These are phyloP conservation scores for Parasteatoda lunata DNA, from an alignment of 2,888 invertebrate species.

Conservation along the genomic window DNA sequence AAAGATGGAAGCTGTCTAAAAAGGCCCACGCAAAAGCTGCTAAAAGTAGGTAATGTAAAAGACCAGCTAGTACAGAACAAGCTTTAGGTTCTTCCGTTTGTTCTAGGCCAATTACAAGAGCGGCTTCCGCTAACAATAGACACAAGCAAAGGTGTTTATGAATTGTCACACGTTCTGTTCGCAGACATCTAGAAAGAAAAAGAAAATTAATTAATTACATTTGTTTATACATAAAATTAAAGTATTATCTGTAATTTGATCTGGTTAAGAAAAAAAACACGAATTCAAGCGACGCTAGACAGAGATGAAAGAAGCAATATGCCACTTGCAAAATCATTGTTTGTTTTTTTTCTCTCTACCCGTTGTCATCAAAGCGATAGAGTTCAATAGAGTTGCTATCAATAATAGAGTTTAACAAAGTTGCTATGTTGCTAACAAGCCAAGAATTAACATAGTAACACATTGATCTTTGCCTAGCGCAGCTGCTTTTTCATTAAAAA, in stretches of 20 bases:
- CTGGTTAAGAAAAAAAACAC: too few species aligned
- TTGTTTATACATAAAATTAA: too few species aligned
- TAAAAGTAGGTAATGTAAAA: conserved; percentile 86
- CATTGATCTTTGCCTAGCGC: neutral
- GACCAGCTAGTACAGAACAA: conserved; percentile 90
- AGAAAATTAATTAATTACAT: neutral
- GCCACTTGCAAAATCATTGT: too few species aligned
- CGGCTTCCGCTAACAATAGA: conserved; percentile 89
- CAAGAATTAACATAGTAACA: too few species aligned
- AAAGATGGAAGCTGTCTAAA: conserved; percentile 95
- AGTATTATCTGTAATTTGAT: too few species aligned
- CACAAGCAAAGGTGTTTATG: conserved; percentile 96
- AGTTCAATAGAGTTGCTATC: too few species aligned
- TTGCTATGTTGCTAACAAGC: too few species aligned
- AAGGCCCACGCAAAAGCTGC: conserved; percentile 97
- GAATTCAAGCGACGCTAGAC: too few species aligned
- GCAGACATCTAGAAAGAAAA: conserved; percentile 64
- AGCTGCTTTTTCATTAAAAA: neutral
- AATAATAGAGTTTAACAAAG: too few species aligned
- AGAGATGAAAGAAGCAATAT: too few species aligned
- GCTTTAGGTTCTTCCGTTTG: conserved; percentile 88
- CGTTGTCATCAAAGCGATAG: too few species aligned
- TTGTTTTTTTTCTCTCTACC: too few species aligned
- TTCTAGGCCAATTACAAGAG: conserved; percentile 92
- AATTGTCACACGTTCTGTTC: conserved; percentile 89